Conservation (phyloP, 2,888 invertebrate species). For the Ectobius pallidus region DNA sequence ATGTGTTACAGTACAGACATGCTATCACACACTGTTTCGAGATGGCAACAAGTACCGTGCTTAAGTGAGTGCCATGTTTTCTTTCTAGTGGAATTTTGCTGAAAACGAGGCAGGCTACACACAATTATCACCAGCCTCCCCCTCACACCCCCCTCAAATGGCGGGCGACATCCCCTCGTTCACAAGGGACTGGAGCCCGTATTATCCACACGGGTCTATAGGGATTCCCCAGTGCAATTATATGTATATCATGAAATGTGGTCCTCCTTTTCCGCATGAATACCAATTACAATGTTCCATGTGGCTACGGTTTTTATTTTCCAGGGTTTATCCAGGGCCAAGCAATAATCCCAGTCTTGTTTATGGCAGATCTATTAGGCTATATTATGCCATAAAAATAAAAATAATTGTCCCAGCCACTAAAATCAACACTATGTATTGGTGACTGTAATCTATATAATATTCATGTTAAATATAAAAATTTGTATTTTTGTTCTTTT, state of each 20-base stretch:
- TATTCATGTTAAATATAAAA: conserved; percentile 39
- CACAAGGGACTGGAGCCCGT: conserved; percentile 20
- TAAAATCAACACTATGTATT: conserved; percentile 43
- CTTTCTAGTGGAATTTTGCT: neutral
- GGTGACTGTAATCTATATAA: conserved; percentile 35
- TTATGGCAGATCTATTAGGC: conserved; percentile 43
- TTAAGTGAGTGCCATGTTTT: too few relatives aligned
- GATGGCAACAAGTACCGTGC: too few relatives aligned
- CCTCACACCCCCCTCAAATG: neutral
- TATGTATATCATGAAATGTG: conserved; percentile 41
- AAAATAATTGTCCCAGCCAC: conserved; percentile 41
- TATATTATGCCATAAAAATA: conserved; percentile 44
- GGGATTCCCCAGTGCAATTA: conserved; percentile 39
- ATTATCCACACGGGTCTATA: conserved; percentile 20
- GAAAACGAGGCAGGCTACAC: conserved; percentile 20
- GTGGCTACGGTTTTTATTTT: conserved; percentile 40
- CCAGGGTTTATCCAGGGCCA: conserved; percentile 29
- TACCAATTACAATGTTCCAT: conserved; percentile 39
- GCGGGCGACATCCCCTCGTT: conserved; percentile 2
- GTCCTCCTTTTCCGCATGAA: conserved; percentile 41
- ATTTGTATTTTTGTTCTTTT: conserved; percentile 35
- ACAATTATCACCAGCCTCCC: conserved; percentile 26
- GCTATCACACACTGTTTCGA: too few relatives aligned
- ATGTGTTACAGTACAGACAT: too few relatives aligned
- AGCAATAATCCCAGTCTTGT: conserved; percentile 42